Evolutionary conservation across 2,888 invertebrate genomes (phyloP).

Genomic region (Mayetiola destructor): DNA sequence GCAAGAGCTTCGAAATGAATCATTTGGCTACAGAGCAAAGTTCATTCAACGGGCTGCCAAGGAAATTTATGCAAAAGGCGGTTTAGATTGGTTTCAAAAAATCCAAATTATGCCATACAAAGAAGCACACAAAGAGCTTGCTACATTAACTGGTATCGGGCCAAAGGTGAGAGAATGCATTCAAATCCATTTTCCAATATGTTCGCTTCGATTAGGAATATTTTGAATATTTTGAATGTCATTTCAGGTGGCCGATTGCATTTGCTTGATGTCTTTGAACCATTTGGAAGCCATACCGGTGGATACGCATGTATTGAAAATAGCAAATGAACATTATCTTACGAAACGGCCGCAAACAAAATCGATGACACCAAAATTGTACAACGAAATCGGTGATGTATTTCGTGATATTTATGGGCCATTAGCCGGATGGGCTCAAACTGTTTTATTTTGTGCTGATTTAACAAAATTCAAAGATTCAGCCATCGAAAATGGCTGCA

Average conservation of each 20-base stretch:
- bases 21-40: constrained; percentile 79
- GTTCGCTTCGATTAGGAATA: not conserved
- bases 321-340: constrained; percentile 67
- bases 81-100: constrained; percentile 53
- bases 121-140: constrained; percentile 56
- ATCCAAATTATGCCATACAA: constrained; percentile 54
- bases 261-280: constrained; percentile 89
- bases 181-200: not conserved
- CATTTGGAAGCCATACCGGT: constrained; percentile 82
- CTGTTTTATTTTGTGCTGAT: constrained; percentile 71
- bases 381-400: constrained; percentile 70
- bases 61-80: constrained; percentile 53
- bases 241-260: constrained; percentile 86
- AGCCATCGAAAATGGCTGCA: not conserved
- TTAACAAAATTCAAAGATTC: constrained; percentile 51
- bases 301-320: constrained; percentile 91
- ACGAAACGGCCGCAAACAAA: constrained; percentile 56
- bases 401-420: constrained; percentile 70
- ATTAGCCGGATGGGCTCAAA: constrained; percentile 89
- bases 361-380: constrained; percentile 65
- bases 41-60: constrained; percentile 65
- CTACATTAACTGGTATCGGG: constrained; percentile 76
- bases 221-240: constrained; percentile 21
- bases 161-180: constrained; percentile 54
- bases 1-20: constrained; percentile 50